Percentiles rank a stretch among this genome's conserved stretches.
Evolutionary conservation across 2,113 vertebrate species (phyloP).

Genomic region (Athene cunicularia): DNA sequence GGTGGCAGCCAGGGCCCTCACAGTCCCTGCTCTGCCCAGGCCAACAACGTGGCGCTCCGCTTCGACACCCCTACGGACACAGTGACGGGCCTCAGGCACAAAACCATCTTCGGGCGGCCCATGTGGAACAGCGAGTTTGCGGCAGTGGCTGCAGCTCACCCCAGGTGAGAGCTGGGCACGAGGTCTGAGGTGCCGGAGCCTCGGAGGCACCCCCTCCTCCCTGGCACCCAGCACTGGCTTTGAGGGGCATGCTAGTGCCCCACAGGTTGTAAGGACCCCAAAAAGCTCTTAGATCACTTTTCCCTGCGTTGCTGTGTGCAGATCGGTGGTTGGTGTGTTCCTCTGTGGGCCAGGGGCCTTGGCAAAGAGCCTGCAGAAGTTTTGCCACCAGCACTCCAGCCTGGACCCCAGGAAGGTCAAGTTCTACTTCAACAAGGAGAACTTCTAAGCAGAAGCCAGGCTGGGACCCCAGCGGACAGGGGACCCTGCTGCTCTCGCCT

Average conservation of each 20-base stretch:
- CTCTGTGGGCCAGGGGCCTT: constrained; percentile 83
- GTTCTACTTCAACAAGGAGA: constrained; percentile 97
- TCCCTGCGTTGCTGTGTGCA: constrained; percentile 2
- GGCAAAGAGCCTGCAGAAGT: constrained; percentile 80
- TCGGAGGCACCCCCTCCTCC: neutral
- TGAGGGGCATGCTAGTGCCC: neutral
- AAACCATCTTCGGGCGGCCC: constrained; percentile 88
- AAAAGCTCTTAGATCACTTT: neutral
- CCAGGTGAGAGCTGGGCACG: constrained; percentile 76
- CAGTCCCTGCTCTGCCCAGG: constrained; percentile 48
- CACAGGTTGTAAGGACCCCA: neutral
- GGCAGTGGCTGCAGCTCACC: constrained; percentile 81
- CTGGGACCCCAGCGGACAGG: rapidly evolving
- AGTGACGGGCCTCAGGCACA: constrained; percentile 89
- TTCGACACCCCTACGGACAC: constrained; percentile 82
- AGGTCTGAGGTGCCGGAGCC: rapidly evolving
- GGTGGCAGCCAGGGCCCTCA: neutral
- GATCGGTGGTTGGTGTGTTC: constrained; percentile 88
- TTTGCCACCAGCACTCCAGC: constrained; percentile 85
- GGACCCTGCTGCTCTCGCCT: neutral
- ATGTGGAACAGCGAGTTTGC: constrained; percentile 90
- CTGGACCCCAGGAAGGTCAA: constrained; percentile 89
- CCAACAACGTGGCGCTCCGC: constrained; percentile 76
- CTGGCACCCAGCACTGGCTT: neutral
- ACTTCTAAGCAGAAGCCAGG: constrained; percentile 77